A percentile compares a stretch with the other conserved stretches of the same genome.
phyloP scores from a whole-genome alignment of 2,113 vertebrate species.

The Dipodomys ordii region DNA sequence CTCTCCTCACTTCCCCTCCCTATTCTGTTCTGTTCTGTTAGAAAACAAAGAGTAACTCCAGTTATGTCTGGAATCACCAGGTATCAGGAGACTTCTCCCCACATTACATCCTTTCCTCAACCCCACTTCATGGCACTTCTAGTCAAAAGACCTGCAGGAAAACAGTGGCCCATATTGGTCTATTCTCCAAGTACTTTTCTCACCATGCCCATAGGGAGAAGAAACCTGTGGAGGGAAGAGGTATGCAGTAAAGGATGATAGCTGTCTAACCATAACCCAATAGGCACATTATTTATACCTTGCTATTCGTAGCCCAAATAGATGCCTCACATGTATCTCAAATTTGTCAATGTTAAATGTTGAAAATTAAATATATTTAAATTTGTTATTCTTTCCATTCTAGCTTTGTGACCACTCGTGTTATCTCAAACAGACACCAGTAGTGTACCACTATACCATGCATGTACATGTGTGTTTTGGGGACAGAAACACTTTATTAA shows the following conservation, averaged over 20 bases:
- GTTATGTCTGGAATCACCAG: neutral
- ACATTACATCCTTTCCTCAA: neutral
- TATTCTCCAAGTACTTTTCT: slow-evolving; percentile 35
- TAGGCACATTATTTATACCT: neutral
- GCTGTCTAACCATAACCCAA: neutral
- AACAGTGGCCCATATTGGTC: neutral
- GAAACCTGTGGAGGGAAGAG: neutral
- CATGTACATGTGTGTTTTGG: too few relatives aligned
- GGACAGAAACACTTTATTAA: too few relatives aligned
- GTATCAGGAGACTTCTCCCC: neutral
- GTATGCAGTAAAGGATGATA: neutral
- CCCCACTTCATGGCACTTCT: neutral
- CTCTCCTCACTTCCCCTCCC: neutral
- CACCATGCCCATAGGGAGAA: neutral
- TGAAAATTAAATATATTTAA: neutral
- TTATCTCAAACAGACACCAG: too few relatives aligned
- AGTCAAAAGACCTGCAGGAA: neutral
- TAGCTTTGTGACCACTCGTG: too few relatives aligned
- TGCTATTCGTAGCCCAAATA: neutral
- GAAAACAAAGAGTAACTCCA: neutral
- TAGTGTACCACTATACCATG: too few relatives aligned
- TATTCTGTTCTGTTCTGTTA: neutral
- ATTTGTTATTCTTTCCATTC: too few relatives aligned
- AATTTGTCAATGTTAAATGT: neutral
- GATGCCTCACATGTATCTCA: neutral